phyloP scores from a whole-genome alignment of 1,140 invertebrate genomes.

The Scaptomyza hsui region DNA sequence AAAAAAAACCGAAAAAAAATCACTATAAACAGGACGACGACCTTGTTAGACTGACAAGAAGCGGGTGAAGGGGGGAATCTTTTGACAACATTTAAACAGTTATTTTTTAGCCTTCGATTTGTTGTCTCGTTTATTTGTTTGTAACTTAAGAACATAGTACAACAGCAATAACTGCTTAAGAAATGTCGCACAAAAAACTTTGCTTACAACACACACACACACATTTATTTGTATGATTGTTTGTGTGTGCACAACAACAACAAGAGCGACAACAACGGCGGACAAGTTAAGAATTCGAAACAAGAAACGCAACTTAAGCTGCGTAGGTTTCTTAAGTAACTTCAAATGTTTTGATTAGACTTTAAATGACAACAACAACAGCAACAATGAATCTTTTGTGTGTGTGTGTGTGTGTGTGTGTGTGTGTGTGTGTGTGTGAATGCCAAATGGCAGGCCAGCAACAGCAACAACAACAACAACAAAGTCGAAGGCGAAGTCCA shows the following conservation, averaged over 20 bases:
- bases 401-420: no score
- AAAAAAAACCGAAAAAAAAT: background rate
- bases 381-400: constrained; percentile 6
- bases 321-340: constrained; percentile 81
- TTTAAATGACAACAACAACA: constrained; percentile 74
- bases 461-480: no score
- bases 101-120: background rate
- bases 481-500: constrained; percentile 32
- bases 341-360: constrained; percentile 82
- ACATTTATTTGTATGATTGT: constrained; percentile 1
- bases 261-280: constrained; percentile 15
- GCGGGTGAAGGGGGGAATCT: background rate
- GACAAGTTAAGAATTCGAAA: constrained; percentile 78
- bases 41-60: constrained; percentile 46
- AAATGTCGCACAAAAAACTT: constrained; percentile 42
- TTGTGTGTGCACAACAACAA: constrained; percentile 24
- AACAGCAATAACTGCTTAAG: constrained; percentile 23
- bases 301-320: constrained; percentile 81
- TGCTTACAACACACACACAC: background rate
- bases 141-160: constrained; percentile 32
- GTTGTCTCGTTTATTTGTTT: background rate
- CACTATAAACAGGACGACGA: constrained; percentile 64
- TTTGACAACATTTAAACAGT: background rate
- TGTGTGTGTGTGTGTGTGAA: constrained; percentile 24
- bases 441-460: constrained; percentile 49